Conservation (phyloP, 2,888 invertebrate genomes). For the Esperia sulphurella region DNA sequence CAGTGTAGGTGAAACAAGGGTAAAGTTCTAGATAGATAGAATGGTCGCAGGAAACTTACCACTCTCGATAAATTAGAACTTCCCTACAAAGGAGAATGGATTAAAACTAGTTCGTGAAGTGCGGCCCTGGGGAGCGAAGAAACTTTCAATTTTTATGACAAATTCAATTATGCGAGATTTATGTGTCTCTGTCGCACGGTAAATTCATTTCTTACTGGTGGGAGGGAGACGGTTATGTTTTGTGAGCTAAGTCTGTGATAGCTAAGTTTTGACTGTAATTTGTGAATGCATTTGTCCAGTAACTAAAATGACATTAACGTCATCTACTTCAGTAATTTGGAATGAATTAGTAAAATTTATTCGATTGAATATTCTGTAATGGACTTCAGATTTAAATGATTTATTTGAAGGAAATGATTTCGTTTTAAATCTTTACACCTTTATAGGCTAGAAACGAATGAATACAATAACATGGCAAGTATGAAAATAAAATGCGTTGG, state of each 20-base stretch:
- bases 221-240: slow-evolving; percentile 36
- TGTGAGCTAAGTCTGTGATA: slow-evolving; percentile 41
- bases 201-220: slow-evolving; percentile 41
- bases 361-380: not conserved
- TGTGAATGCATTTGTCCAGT: slow-evolving; percentile 40
- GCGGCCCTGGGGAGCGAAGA: slow-evolving; percentile 56
- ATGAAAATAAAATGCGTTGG: too few species aligned
- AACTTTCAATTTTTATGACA: slow-evolving; percentile 78
- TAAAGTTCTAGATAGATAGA: slow-evolving; percentile 56
- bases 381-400: not conserved
- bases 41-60: slow-evolving; percentile 67
- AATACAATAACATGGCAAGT: not conserved
- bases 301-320: slow-evolving; percentile 37
- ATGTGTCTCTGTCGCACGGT: slow-evolving; percentile 49
- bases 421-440: too few species aligned
- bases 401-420: too few species aligned
- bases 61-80: slow-evolving; percentile 77
- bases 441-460: too few species aligned
- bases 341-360: slow-evolving; percentile 14
- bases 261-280: slow-evolving; percentile 48
- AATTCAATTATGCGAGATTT: slow-evolving; percentile 72
- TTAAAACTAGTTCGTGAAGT: slow-evolving; percentile 72
- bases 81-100: slow-evolving; percentile 72
- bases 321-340: slow-evolving; percentile 26
- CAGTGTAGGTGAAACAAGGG: slow-evolving; percentile 51